Evolutionary conservation across 2,113 vertebrate species (phyloP).

Genomic region (Ia io): DNA sequence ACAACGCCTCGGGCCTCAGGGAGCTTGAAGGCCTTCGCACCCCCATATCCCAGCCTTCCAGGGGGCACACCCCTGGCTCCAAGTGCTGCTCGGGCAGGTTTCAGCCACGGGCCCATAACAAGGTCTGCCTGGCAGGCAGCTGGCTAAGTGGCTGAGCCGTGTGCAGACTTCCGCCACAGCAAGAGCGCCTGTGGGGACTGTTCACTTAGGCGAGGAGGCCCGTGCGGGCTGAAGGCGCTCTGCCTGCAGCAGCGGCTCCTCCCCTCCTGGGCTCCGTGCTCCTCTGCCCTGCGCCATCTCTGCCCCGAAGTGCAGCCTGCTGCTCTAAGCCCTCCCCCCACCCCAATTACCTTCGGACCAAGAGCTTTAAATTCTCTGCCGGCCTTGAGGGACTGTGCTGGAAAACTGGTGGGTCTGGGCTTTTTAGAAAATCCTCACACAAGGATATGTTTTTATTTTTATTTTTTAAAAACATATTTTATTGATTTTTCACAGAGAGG

Average conservation of each 20-base stretch:
- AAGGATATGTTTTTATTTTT: no score
- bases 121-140: background rate
- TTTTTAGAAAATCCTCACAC: no score
- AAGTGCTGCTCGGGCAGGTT: background rate
- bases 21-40: background rate
- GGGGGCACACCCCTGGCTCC: background rate
- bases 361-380: background rate
- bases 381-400: background rate
- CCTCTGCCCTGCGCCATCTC: background rate
- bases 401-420: background rate
- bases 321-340: background rate
- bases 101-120: background rate
- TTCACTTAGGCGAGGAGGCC: background rate
- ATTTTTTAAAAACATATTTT: no score
- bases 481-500: no score
- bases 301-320: background rate
- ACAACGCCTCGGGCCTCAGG: background rate
- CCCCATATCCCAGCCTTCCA: background rate
- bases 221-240: background rate
- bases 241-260: background rate
- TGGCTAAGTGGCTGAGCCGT: background rate
- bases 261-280: background rate
- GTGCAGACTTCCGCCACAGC: background rate
- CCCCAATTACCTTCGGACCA: background rate
- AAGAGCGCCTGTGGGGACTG: background rate